Base-by-base conservation (phyloP, 35 echinoderm and acorn worm species). In the Apostichopus parvimensis region DNA sequence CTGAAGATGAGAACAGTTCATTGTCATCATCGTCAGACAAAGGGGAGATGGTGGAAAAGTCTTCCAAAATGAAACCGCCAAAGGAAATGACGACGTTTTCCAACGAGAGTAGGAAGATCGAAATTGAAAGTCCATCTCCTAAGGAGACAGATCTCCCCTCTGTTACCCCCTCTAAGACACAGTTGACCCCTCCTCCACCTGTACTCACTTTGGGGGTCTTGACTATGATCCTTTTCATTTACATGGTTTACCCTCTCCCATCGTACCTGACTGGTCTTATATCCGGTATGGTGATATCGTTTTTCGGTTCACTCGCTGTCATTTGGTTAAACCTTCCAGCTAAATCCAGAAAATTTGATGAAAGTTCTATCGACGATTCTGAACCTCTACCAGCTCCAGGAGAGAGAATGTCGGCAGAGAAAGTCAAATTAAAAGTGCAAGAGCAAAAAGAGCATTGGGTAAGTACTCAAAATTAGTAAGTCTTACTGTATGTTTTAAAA, bases 351-450 rank as follows among this genome's bases (percentile, higher is more conserved):
- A 85, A 83, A 23, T 93, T 80, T 86, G 77, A 80, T 15, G 93
- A 92, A 57, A 58, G 18, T 14, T 17, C 13, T 28, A 90, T 82
- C 73, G 91, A 96, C 77, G 54, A 25, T 56, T 28, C 53, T 0
- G 57, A 60, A 20, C 96, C 94, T n/a, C 91, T 98, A 1, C 62
- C 87, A 68, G 90, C 94, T 52, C 96, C 94, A 10, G 94, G 96
- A 64, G 88, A 56, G 8, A 24, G 81, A 10, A 90, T 92, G 92
- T 92, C 94, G 12, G 92, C 92, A 52, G 78, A 91, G 23, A 93
- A 94, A 59, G 66, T 95, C 60, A 88, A 92, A 75, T 28, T 57
- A 28, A 98, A 98, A 86, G 96, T 95, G 72, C 96, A 98, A 92
- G 92, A 95, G 61, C 80, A 92, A 18, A 79, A 93, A 57, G 73